Percentiles rank a stretch among this genome's conserved stretches.
phyloP scores from a whole-genome alignment of 2,888 invertebrate species.

The Cheilosia vulpina region DNA sequence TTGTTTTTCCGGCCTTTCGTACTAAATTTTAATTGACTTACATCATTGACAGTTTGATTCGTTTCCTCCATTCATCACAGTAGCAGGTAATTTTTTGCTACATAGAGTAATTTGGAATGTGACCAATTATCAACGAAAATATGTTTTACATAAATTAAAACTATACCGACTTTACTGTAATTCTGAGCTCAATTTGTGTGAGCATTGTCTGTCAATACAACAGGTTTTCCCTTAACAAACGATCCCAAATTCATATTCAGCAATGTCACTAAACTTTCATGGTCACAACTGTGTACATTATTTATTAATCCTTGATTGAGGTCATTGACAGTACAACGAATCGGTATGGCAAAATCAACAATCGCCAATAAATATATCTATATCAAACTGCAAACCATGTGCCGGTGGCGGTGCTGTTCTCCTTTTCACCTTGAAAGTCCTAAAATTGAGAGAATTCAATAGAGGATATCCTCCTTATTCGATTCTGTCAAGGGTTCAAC shows the following conservation, averaged over 20 bases:
- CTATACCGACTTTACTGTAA: too few relatives aligned
- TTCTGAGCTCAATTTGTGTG: too few relatives aligned
- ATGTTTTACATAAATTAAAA: too few relatives aligned
- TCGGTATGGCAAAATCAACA: conserved; percentile 24
- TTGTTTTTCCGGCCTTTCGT: too few relatives aligned
- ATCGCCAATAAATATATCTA: conserved; percentile 12
- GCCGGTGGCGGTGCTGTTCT: neutral
- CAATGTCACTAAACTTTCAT: neutral
- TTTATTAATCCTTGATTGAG: conserved; percentile 23
- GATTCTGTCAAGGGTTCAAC: conserved; percentile 32
- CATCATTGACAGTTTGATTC: too few relatives aligned
- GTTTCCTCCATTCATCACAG: too few relatives aligned
- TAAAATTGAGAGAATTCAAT: conserved; percentile 26
- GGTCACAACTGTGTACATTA: neutral
- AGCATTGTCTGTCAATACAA: too few relatives aligned
- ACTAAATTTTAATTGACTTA: too few relatives aligned
- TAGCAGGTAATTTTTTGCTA: too few relatives aligned
- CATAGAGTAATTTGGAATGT: too few relatives aligned
- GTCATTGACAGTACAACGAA: conserved; percentile 35
- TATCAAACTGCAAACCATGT: conserved; percentile 14
- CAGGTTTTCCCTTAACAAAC: too few relatives aligned
- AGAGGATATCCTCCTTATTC: conserved; percentile 17
- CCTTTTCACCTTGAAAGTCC: conserved; percentile 18
- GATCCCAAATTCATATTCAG: neutral
- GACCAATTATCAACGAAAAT: too few relatives aligned